Conservation (phyloP, 2,113 vertebrate species). For the Heterotis niloticus region DNA sequence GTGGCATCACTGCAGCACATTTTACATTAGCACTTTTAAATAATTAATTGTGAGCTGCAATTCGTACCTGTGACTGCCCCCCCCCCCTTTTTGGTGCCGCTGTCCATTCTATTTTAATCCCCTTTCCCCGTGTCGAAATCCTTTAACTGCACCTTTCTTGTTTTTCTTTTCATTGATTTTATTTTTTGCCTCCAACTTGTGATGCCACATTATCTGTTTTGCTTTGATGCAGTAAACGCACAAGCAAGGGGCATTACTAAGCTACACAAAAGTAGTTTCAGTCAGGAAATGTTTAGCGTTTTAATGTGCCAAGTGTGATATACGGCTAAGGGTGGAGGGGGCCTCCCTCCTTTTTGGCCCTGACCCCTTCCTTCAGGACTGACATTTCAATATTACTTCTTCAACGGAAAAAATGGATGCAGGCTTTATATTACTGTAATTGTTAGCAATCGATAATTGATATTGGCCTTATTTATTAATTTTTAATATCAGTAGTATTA, state of each 20-base stretch:
- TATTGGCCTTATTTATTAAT: no score
- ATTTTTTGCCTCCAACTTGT: conserved; percentile 5
- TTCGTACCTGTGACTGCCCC: conserved; percentile 23
- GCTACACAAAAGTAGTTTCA: neutral
- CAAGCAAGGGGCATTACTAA: neutral
- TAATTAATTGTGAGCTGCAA: conserved; percentile 25
- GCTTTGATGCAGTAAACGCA: neutral
- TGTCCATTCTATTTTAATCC: conserved; percentile 27
- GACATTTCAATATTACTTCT: no score
- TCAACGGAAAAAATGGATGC: no score
- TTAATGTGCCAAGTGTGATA: neutral
- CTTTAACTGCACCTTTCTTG: conserved; percentile 11
- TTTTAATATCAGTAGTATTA: no score
- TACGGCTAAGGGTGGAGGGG: no score
- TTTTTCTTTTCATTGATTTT: neutral
- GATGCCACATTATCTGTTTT: neutral
- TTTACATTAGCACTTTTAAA: conserved; percentile 24
- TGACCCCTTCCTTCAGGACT: no score
- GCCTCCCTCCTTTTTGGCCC: no score
- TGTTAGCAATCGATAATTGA: no score
- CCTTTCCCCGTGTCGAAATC: conserved; percentile 5
- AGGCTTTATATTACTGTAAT: no score
- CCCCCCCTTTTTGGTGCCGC: conserved; percentile 12
- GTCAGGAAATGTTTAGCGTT: neutral
- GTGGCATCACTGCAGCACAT: neutral